These are phyloP conservation scores for Gonioctena quinquepunctata DNA, from an alignment of 1,140 invertebrate species.

Conservation along the genomic window DNA sequence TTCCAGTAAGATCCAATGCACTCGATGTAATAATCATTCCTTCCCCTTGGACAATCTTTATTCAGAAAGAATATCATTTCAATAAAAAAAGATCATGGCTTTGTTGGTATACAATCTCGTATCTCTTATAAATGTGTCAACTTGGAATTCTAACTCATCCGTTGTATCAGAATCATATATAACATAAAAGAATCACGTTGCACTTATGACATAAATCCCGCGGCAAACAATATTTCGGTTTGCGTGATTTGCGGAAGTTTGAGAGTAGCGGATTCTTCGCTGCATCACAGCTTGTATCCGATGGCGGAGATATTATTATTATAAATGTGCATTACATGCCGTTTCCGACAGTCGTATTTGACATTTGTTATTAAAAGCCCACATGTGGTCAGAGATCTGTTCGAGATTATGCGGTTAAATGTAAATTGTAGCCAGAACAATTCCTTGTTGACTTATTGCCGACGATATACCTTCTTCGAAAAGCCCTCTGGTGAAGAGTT, in stretches of 20 bases:
- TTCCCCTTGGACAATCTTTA: too few species aligned
- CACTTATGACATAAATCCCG: neutral
- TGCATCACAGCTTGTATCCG: neutral
- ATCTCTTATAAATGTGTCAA: neutral
- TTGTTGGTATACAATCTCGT: too few species aligned
- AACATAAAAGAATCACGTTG: neutral
- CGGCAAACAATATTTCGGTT: neutral
- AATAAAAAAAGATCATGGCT: too few species aligned
- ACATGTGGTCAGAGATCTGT: slow-evolving; percentile 42
- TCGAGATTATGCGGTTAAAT: neutral
- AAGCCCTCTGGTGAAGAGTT: neutral
- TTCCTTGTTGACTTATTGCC: neutral
- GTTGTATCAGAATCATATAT: neutral
- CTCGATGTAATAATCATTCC: too few species aligned
- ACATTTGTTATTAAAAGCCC: slow-evolving; percentile 48
- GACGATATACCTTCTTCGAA: neutral
- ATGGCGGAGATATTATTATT: neutral
- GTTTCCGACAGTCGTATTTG: slow-evolving; percentile 43
- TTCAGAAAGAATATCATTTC: too few species aligned
- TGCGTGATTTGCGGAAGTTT: neutral
- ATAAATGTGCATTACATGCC: neutral
- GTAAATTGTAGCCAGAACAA: slow-evolving; percentile 1
- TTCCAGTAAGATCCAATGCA: too few species aligned
- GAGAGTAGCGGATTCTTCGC: neutral
- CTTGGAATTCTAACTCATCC: neutral